Evolutionary conservation across 2,888 invertebrate genomes (phyloP).

Genomic region (Galerucella nymphaeae): DNA sequence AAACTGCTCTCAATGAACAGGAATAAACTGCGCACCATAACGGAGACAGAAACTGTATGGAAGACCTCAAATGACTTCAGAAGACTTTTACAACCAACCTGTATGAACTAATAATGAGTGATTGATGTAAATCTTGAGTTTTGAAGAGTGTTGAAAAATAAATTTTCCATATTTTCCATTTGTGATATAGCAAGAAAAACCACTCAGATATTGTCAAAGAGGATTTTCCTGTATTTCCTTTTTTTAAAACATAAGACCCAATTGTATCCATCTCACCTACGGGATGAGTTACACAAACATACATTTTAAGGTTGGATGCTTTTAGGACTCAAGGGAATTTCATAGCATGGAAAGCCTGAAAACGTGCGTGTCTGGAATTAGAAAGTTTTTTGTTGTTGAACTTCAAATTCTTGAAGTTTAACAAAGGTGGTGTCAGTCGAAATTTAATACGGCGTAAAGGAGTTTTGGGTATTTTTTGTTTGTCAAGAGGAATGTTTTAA

Average conservation of each 20-base stretch:
- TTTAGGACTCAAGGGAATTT: slow-evolving; percentile 9
- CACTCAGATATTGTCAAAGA: not conserved
- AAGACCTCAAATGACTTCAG: too few species aligned
- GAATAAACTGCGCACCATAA: too few species aligned
- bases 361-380: slow-evolving; percentile 11
- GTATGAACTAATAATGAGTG: too few species aligned
- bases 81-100: too few species aligned
- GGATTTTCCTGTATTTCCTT: not conserved
- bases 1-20: too few species aligned
- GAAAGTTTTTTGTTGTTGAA: slow-evolving; percentile 3
- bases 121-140: too few species aligned
- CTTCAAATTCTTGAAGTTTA: not conserved
- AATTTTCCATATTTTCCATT: too few species aligned
- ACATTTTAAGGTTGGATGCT: slow-evolving; percentile 7
- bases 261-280: not conserved
- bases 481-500: not conserved
- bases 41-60: too few species aligned
- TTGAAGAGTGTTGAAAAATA: too few species aligned
- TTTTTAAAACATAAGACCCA: not conserved
- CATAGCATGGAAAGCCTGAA: not conserved
- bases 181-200: too few species aligned
- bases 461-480: not conserved
- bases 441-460: not conserved
- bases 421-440: not conserved
- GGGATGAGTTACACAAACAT: slow-evolving; percentile 12